Conservation (phyloP, 2,113 vertebrate genomes). For the Sinocyclocheilus maitianheensis region DNA sequence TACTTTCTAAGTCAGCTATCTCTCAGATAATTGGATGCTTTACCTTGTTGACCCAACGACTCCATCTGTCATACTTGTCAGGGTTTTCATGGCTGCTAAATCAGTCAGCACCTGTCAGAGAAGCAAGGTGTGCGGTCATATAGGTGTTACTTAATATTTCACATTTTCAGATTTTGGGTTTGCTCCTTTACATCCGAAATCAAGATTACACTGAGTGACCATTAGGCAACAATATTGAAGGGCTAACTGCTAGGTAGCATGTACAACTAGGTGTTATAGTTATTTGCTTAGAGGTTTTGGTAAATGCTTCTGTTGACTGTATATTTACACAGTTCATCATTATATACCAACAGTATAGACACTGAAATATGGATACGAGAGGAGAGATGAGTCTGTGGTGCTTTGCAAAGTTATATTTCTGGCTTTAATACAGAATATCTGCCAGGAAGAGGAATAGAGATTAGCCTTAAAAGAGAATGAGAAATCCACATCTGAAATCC, state of each 20-base stretch:
- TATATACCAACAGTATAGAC: not conserved
- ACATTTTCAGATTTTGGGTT: not conserved
- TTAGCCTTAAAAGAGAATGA: constrained; percentile 60
- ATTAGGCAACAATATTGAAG: not conserved
- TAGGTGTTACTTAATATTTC: no score
- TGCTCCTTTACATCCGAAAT: not conserved
- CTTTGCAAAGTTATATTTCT: not conserved
- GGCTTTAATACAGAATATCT: constrained; percentile 6
- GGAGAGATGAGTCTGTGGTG: not conserved
- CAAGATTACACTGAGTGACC: not conserved
- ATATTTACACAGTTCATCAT: not conserved
- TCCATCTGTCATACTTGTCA: constrained; percentile 25
- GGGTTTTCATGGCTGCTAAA: constrained; percentile 33
- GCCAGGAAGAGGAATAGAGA: constrained; percentile 51
- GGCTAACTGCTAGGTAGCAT: not conserved
- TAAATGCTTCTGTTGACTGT: not conserved
- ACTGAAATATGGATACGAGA: not conserved
- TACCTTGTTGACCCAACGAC: not conserved
- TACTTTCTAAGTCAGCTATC: constrained; percentile 3
- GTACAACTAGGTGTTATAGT: not conserved
- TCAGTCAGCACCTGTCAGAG: constrained; percentile 28
- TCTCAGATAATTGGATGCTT: constrained; percentile 5
- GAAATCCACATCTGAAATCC: constrained; percentile 69
- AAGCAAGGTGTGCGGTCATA: not conserved
- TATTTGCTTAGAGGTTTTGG: not conserved